These are phyloP conservation scores for Brachyhypopomus gauderio DNA, from an alignment of 2,113 vertebrate species.

Conservation along the genomic window DNA sequence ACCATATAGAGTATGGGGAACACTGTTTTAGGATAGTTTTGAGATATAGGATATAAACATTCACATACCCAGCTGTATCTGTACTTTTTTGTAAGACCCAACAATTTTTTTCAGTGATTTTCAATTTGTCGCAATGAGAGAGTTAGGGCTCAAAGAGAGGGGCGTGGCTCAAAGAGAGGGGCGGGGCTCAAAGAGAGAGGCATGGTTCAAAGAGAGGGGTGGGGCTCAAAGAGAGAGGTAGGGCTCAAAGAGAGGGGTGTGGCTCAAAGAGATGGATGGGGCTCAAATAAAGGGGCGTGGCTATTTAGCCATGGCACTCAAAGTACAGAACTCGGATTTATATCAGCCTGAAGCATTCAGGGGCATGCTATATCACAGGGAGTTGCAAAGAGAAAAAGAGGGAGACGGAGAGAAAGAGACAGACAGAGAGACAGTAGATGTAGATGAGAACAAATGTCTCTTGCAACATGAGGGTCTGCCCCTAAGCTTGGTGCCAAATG, in stretches of 20 bases:
- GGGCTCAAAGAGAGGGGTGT: neutral
- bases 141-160: too few relatives aligned
- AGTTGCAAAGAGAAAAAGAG: slow-evolving; percentile 17
- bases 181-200: too few relatives aligned
- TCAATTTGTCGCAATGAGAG: slow-evolving; percentile 4
- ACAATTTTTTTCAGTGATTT: neutral
- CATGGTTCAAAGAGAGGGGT: too few relatives aligned
- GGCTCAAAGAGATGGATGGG: neutral
- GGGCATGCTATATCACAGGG: slow-evolving; percentile 36
- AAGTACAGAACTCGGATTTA: neutral
- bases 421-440: slow-evolving; percentile 13
- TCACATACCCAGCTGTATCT: neutral
- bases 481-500: slow-evolving; percentile 51
- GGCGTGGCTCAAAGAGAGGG: too few relatives aligned
- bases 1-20: neutral
- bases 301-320: neutral
- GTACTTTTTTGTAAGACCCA: slow-evolving; percentile 16
- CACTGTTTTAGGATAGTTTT: neutral
- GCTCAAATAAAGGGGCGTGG: neutral
- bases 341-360: slow-evolving; percentile 41
- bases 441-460: slow-evolving; percentile 25
- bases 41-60: neutral
- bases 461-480: slow-evolving; percentile 52
- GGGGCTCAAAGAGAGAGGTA: too few relatives aligned
- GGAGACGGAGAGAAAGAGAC: neutral